These are phyloP conservation scores for Pterostichus niger DNA, from an alignment of 2,888 invertebrate genomes.

Conservation along the genomic window DNA sequence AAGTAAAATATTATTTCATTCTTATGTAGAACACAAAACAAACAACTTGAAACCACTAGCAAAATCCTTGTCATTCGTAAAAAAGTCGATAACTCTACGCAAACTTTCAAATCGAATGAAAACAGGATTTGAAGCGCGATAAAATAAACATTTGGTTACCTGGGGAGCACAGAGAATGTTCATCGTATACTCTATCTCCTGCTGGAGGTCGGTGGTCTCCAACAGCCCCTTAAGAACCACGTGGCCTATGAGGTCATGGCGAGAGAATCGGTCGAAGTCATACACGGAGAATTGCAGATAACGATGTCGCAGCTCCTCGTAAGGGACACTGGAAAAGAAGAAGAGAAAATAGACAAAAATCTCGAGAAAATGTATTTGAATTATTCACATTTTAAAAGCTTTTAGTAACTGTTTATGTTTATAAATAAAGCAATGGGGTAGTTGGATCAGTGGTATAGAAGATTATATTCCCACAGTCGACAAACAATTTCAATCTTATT, in stretches of 20 bases:
- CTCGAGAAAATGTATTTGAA: not conserved
- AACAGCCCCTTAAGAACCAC: slow-evolving; percentile 89
- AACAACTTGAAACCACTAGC: not conserved
- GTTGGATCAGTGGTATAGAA: too few relatives aligned
- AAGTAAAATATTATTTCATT: too few relatives aligned
- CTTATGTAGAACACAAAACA: not conserved
- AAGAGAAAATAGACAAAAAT: too few relatives aligned
- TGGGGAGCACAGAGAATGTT: slow-evolving; percentile 89
- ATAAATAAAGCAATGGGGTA: too few relatives aligned
- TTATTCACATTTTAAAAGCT: too few relatives aligned
- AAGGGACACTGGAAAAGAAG: slow-evolving; percentile 81
- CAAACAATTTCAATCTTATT: too few relatives aligned
- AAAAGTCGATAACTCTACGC: not conserved
- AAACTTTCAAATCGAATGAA: slow-evolving; percentile 21
- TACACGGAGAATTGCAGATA: slow-evolving; percentile 92
- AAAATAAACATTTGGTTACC: slow-evolving; percentile 76
- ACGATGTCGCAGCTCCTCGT: slow-evolving; percentile 86
- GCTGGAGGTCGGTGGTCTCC: slow-evolving; percentile 87
- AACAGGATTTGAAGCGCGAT: slow-evolving; percentile 31
- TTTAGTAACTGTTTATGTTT: too few relatives aligned
- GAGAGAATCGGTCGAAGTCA: slow-evolving; percentile 93
- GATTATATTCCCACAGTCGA: too few relatives aligned
- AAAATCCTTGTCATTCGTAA: not conserved
- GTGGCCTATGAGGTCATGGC: slow-evolving; percentile 92
- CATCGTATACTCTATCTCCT: slow-evolving; percentile 92